These are phyloP conservation scores for Halcyon senegalensis DNA, from an alignment of 2,113 vertebrate species.

Conservation along the genomic window DNA sequence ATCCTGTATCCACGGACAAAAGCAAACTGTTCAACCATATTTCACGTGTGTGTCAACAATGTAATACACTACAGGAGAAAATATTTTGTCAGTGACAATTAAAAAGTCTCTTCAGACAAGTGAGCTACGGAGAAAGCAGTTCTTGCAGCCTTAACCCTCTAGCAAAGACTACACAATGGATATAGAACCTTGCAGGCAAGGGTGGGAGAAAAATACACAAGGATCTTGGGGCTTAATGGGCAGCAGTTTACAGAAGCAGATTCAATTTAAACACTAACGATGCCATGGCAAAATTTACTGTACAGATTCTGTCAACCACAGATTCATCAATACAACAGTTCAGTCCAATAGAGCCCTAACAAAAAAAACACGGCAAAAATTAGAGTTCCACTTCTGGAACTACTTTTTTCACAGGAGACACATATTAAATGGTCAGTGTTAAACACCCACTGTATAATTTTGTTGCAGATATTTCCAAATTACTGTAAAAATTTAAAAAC, in stretches of 20 bases:
- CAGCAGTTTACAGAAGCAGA: neutral
- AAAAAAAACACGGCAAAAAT: neutral
- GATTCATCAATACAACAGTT: neutral
- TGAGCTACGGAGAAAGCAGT: neutral
- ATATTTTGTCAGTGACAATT: neutral
- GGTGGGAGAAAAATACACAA: neutral
- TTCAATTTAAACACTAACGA: neutral
- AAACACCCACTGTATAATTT: neutral
- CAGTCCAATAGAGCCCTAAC: neutral
- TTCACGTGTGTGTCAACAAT: fast-evolving
- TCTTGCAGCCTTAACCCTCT: neutral
- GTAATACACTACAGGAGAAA: neutral
- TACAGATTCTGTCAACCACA: neutral
- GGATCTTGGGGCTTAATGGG: neutral
- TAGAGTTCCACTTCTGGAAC: neutral
- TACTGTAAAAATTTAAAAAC: neutral
- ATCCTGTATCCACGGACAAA: neutral
- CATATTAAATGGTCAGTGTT: neutral
- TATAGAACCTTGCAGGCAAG: neutral
- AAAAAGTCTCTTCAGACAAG: neutral
- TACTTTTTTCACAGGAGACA: neutral
- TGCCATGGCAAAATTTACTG: neutral
- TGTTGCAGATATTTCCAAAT: neutral
- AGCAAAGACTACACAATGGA: neutral
- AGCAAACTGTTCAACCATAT: neutral